phyloP scores from a whole-genome alignment of 37 sponge, comb jelly and placozoan genomes.

The Diacarnus erythraeanus region DNA sequence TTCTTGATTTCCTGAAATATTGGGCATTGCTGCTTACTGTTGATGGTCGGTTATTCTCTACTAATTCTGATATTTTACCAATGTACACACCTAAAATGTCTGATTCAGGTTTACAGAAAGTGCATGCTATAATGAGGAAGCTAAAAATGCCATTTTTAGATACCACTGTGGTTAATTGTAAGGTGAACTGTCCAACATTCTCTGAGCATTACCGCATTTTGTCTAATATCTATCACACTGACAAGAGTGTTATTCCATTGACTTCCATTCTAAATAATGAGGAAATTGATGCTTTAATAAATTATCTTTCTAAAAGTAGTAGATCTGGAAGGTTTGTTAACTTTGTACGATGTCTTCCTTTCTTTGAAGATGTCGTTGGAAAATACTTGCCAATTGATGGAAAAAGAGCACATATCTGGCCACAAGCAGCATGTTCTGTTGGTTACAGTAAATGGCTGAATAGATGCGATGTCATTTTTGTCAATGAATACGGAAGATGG shows the following conservation, averaged over 20 bases:
- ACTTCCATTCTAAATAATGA: not conserved
- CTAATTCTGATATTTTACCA: not conserved
- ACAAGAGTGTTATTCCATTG: not conserved
- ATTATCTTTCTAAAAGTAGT: slow-evolving; percentile 20
- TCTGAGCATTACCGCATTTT: slow-evolving; percentile 9
- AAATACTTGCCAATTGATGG: slow-evolving; percentile 4
- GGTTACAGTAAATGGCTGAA: slow-evolving; percentile 30
- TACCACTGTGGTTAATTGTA: not conserved
- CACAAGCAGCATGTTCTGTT: not conserved
- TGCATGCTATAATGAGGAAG: not conserved
- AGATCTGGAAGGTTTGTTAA: not conserved
- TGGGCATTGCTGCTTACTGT: slow-evolving; percentile 41
- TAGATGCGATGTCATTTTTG: slow-evolving; percentile 16
- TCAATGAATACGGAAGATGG: slow-evolving; percentile 35
- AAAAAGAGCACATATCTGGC: slow-evolving; percentile 40
- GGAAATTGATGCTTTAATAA: slow-evolving; percentile 6
- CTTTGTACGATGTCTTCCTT: slow-evolving; percentile 28
- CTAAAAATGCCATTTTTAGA: slow-evolving; percentile 34
- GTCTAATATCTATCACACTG: slow-evolving; percentile 6
- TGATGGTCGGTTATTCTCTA: slow-evolving; percentile 20
- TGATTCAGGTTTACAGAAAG: not conserved
- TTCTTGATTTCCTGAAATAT: slow-evolving; percentile 2
- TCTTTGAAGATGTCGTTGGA: slow-evolving; percentile 38
- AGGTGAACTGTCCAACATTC: slow-evolving; percentile 12
- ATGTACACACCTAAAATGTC: not conserved